Evolutionary conservation across 2,797 vertebrate species (phyloP).

Genomic region (Pseudochirops cupreus): DNA sequence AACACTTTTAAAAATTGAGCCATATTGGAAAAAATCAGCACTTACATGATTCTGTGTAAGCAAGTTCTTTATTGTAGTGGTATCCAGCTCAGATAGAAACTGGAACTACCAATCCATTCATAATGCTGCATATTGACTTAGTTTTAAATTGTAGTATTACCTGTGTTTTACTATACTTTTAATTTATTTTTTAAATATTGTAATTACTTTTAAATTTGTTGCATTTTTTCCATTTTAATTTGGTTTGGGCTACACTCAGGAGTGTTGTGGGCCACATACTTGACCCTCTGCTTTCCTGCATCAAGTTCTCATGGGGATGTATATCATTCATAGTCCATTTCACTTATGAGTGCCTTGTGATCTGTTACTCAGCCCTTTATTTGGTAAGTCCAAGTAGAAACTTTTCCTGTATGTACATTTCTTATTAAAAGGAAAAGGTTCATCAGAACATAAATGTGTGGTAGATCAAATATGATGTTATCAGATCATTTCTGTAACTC

Average conservation of each 20-base stretch:
- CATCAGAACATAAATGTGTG: neutral
- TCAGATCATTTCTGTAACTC: neutral
- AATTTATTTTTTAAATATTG: neutral
- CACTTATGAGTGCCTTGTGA: neutral
- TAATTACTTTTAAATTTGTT: neutral
- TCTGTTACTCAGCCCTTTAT: neutral
- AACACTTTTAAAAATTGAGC: constrained; percentile 85
- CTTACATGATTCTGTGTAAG: constrained; percentile 76
- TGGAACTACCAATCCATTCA: neutral
- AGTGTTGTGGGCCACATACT: neutral
- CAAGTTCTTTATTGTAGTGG: constrained; percentile 56
- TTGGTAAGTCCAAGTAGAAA: neutral
- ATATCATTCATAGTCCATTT: neutral
- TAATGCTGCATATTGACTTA: neutral
- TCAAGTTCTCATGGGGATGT: neutral
- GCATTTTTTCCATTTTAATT: neutral
- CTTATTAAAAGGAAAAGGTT: neutral
- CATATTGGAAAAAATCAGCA: constrained; percentile 87
- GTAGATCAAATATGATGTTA: neutral
- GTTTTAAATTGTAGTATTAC: neutral
- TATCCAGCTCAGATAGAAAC: neutral
- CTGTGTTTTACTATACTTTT: neutral
- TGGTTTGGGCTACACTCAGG: neutral
- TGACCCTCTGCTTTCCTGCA: neutral
- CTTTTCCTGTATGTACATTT: neutral